These are phyloP conservation scores for Drepana falcataria DNA, from an alignment of 2,888 invertebrate genomes.

Conservation along the genomic window DNA sequence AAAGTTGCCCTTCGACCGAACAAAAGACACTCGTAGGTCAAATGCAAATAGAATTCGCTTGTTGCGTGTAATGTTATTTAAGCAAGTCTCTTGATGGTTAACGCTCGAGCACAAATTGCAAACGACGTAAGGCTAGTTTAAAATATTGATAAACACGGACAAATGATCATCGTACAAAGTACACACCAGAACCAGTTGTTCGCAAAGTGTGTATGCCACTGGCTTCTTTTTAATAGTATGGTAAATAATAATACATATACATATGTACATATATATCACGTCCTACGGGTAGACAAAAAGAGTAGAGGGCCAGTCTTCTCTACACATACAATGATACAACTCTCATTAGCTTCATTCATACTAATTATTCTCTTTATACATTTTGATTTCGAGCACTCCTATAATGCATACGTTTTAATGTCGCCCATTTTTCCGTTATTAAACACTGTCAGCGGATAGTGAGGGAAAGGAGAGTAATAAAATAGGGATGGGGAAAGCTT, in stretches of 20 bases:
- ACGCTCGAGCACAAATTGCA: slow-evolving; percentile 59
- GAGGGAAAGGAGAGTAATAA: slow-evolving; percentile 19
- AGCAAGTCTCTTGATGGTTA: slow-evolving; percentile 48
- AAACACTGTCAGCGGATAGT: too few relatives aligned
- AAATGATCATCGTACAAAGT: slow-evolving; percentile 44
- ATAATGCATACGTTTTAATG: too few relatives aligned
- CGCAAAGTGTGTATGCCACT: slow-evolving; percentile 40
- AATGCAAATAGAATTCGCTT: slow-evolving; percentile 68
- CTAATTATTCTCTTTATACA: too few relatives aligned
- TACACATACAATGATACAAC: too few relatives aligned
- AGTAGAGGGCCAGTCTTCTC: too few relatives aligned
- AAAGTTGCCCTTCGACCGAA: slow-evolving; percentile 22
- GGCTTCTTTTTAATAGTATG: slow-evolving; percentile 29
- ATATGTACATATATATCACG: too few relatives aligned
- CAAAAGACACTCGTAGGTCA: slow-evolving; percentile 62
- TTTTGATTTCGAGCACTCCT: too few relatives aligned
- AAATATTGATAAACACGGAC: slow-evolving; percentile 66
- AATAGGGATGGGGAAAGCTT: slow-evolving; percentile 51
- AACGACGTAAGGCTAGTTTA: slow-evolving; percentile 62
- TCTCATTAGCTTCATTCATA: too few relatives aligned
- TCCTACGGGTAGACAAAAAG: too few relatives aligned
- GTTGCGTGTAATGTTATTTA: slow-evolving; percentile 60
- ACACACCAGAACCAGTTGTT: slow-evolving; percentile 40
- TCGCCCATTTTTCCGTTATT: too few relatives aligned
- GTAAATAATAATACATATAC: too few relatives aligned